Percentiles rank a stretch among this genome's conserved stretches.
Conservation (phyloP, 2,888 invertebrate genomes). For the Venustoraphidia nigricollis region DNA sequence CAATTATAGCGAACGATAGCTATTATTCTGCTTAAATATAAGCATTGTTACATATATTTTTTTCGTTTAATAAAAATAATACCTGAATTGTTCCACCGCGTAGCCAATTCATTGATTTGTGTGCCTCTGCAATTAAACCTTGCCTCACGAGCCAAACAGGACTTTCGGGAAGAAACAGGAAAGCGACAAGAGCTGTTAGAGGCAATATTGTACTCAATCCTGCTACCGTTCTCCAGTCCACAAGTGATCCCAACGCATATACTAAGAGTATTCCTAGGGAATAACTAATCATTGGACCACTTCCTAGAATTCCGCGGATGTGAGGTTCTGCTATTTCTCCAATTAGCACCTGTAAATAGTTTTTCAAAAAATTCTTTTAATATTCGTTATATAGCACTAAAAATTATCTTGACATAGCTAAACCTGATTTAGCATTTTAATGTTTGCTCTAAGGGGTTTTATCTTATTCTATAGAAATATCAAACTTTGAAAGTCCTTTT, state of each 20-base stretch:
- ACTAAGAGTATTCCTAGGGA: conserved; percentile 59
- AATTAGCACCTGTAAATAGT: conserved; percentile 45
- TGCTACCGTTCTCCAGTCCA: conserved; percentile 56
- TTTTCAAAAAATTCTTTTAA: neutral
- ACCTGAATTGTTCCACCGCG: conserved; percentile 26
- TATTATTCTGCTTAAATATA: too few species aligned
- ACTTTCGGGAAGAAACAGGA: conserved; percentile 54
- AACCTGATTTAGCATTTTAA: too few species aligned
- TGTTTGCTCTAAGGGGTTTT: too few species aligned
- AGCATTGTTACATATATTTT: neutral
- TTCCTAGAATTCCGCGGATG: conserved; percentile 49
- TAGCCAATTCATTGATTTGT: conserved; percentile 23
- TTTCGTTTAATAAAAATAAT: conserved; percentile 5
- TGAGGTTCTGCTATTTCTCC: conserved; percentile 62
- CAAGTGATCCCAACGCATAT: conserved; percentile 50
- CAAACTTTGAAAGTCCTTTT: too few species aligned
- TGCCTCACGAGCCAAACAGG: conserved; percentile 57
- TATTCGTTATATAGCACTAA: too few species aligned
- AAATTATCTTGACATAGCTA: too few species aligned
- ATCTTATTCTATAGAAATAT: too few species aligned
- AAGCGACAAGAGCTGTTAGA: conserved; percentile 37
- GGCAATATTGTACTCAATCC: conserved; percentile 42
- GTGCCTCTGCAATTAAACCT: conserved; percentile 35
- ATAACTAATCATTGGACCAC: conserved; percentile 59
- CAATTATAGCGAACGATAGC: too few species aligned